These are phyloP conservation scores for Canis aureus DNA, from an alignment of 2,113 vertebrate genomes.

Conservation along the genomic window DNA sequence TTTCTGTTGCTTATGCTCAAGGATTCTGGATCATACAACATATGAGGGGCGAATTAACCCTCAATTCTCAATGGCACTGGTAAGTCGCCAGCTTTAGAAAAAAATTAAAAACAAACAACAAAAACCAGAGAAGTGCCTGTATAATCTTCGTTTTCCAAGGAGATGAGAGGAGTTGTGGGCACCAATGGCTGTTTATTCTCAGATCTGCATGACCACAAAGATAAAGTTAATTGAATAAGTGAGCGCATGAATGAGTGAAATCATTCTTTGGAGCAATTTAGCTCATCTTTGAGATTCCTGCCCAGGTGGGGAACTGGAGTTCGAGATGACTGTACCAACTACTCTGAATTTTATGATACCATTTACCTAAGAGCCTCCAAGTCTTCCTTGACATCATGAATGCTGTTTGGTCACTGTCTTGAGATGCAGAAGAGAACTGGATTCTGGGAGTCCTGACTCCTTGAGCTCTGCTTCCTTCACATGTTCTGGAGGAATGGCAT, in stretches of 20 bases:
- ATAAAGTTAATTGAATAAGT: not conserved
- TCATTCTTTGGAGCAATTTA: not conserved
- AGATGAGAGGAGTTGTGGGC: not conserved
- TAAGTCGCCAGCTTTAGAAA: not conserved
- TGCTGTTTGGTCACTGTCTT: not conserved
- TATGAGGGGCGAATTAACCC: not conserved
- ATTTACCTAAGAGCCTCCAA: not conserved
- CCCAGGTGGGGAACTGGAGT: not conserved
- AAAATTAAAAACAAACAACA: not conserved
- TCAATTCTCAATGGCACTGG: not conserved
- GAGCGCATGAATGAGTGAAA: not conserved
- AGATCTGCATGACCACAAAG: not conserved
- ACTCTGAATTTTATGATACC: not conserved
- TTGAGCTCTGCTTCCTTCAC: not conserved
- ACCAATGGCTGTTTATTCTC: not conserved
- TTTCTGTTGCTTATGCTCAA: not conserved
- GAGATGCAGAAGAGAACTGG: not conserved
- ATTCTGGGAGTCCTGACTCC: constrained; percentile 6
- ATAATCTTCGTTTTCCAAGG: not conserved
- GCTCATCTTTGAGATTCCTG: not conserved
- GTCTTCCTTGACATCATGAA: not conserved
- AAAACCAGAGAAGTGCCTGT: not conserved
- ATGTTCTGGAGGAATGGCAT: not conserved
- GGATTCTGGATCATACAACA: not conserved
- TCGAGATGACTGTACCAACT: not conserved